A percentile compares a stretch with the other conserved stretches of the same genome.
phyloP scores from a whole-genome alignment of 2,797 vertebrate genomes.

The Tiaroga cobitis region DNA sequence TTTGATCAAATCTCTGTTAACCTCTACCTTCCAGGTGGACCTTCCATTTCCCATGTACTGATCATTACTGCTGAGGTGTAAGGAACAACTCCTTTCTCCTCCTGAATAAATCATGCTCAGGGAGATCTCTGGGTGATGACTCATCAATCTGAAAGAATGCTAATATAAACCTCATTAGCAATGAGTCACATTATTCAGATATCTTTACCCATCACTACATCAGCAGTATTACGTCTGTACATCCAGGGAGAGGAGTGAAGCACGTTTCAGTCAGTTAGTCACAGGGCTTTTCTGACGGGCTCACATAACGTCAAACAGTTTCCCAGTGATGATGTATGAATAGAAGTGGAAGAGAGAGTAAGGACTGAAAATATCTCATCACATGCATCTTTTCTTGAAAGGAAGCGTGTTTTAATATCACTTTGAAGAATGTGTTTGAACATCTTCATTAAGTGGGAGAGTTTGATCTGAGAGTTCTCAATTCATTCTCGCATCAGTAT shows the following conservation, averaged over 20 bases:
- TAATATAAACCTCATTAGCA: constrained; percentile 29
- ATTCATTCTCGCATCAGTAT: background rate
- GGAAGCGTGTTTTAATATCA: constrained; percentile 16
- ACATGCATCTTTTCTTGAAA: background rate
- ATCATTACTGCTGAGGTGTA: constrained; percentile 42
- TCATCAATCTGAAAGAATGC: constrained; percentile 29
- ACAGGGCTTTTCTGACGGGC: background rate
- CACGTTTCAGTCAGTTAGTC: background rate
- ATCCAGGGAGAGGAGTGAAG: constrained; percentile 1
- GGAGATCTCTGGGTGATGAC: constrained; percentile 18
- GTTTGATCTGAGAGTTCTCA: constrained; percentile 30
- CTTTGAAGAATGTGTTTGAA: constrained; percentile 15
- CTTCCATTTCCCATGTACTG: background rate
- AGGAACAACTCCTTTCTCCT: constrained; percentile 40
- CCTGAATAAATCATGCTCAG: constrained; percentile 14
- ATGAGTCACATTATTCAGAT: constrained; percentile 36
- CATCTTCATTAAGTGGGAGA: constrained; percentile 34
- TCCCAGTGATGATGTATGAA: constrained; percentile 22
- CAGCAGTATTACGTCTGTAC: constrained; percentile 4
- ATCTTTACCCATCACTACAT: background rate
- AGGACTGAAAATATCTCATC: constrained; percentile 4
- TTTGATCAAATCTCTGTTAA: background rate
- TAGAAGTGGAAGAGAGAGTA: background rate
- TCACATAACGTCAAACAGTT: constrained; percentile 2
- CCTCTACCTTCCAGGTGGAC: background rate